Conservation (phyloP, 2,113 vertebrate genomes). For the Formicarius rufipectus region DNA sequence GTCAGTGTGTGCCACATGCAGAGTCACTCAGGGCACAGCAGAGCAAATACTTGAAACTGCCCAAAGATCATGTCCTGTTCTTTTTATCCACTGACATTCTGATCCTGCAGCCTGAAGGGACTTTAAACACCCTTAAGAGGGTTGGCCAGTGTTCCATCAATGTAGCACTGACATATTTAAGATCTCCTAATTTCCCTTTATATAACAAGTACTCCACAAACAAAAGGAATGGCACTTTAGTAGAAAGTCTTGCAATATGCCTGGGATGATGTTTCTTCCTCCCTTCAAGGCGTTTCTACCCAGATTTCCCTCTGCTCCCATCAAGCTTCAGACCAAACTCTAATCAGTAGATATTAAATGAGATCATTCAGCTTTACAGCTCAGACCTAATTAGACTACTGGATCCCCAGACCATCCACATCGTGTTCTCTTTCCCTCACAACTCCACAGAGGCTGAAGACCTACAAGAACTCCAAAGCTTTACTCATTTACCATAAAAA, state of each 20-base stretch:
- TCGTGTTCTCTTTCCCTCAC: neutral
- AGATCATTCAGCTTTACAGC: slow-evolving; percentile 11
- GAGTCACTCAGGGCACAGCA: neutral
- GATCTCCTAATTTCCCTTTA: neutral
- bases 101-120: neutral
- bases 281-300: neutral
- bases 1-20: neutral
- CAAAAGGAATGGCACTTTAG: neutral
- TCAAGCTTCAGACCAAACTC: neutral
- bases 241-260: neutral
- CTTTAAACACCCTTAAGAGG: neutral
- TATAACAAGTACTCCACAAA: neutral
- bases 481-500: neutral
- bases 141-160: neutral
- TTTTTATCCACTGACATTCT: neutral
- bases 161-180: neutral
- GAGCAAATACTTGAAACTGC: neutral
- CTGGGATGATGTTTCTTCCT: neutral
- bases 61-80: neutral
- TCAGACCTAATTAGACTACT: neutral
- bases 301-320: neutral
- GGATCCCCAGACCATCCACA: neutral
- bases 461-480: neutral
- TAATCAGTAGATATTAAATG: neutral
- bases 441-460: neutral